Base-by-base conservation (phyloP, 2,888 invertebrate species). In the Clostera curtula region DNA sequence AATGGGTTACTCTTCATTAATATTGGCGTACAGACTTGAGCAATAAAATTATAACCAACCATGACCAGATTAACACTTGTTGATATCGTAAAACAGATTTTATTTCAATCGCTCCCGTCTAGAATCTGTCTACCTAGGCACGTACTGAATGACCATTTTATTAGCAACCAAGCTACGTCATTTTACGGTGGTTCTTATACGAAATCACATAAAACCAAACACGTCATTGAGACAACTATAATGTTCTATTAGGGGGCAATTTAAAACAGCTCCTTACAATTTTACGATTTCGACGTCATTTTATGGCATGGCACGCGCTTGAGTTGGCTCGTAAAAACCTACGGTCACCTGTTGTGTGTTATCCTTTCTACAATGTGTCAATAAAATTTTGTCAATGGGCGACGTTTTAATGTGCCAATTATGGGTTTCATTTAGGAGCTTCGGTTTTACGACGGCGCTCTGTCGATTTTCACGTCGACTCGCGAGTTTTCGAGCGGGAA, bases 271-370 rank as follows among this genome's bases (percentile, higher is more conserved):
- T 66, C 60, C 66, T 69, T 67, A 68, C 63, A 57, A 63, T 66
- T 72, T 71, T 70, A 72, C 67, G 73, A 69, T 65, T 74, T 71
- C 49, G 56, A 62, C 68, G 70, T 51, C 63, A 53, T 59, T 68
- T 67, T 67, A 68, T 63, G 55, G 59, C 54, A 39, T 47, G 60
- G 56, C 74, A 70, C 72, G 69, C 65, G 73, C 61, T 56, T 53
- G 46, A 56, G 48, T 62, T 57, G 47, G 70, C 52, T 71, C 74
- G 72, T 79, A 79, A 72, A 70, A 77, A 74, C 62, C 61, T 64
- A 58, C 70, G 74, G 79, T 79, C 80, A 80, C 79, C 79, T 80
- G 80, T 76, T 76, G 75, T 68, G 44, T 55, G 60, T 56, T 62
- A 63, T 62, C 60, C 60, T 59, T 51, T 44, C 61, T 60, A 60